Percentiles rank a stretch among this genome's conserved stretches.
Conservation (phyloP, 2,113 vertebrate species). For the Phrynosoma platyrhinos region DNA sequence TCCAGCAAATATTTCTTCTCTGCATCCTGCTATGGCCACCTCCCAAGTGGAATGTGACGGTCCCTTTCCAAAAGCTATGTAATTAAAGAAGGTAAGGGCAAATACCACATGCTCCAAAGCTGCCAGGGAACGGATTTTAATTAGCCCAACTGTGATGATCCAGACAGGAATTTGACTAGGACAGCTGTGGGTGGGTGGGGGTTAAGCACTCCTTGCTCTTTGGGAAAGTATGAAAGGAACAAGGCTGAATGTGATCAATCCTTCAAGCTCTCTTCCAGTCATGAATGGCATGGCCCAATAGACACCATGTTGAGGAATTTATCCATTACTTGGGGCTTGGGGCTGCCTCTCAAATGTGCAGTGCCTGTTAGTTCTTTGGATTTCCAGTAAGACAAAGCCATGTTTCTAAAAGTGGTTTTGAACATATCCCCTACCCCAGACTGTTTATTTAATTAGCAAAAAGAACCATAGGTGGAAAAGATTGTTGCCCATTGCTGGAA, state of each 20-base stretch:
- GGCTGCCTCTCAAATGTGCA: fast-evolving
- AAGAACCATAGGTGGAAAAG: too few relatives aligned
- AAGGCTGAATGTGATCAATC: background rate
- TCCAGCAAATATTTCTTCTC: conserved; percentile 45
- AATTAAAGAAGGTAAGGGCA: conserved; percentile 46
- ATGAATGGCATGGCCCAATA: background rate
- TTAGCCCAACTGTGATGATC: conserved; percentile 44
- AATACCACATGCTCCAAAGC: conserved; percentile 43
- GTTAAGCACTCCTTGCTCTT: conserved; percentile 33
- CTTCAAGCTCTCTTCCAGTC: background rate
- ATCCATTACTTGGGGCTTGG: background rate
- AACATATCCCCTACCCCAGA: too few relatives aligned
- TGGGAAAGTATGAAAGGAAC: conserved; percentile 22
- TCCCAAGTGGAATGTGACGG: fast-evolving
- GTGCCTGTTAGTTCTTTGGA: background rate
- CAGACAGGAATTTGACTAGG: conserved; percentile 54
- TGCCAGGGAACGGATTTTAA: conserved; percentile 56
- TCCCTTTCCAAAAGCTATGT: background rate
- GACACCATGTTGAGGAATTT: background rate
- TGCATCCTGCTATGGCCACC: background rate
- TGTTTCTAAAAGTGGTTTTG: background rate
- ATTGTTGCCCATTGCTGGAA: too few relatives aligned
- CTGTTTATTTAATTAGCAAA: background rate
- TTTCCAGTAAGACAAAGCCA: background rate
- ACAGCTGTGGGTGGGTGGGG: background rate